phyloP scores from a whole-genome alignment of 2,888 invertebrate species.

The Pterobdella sp. region DNA sequence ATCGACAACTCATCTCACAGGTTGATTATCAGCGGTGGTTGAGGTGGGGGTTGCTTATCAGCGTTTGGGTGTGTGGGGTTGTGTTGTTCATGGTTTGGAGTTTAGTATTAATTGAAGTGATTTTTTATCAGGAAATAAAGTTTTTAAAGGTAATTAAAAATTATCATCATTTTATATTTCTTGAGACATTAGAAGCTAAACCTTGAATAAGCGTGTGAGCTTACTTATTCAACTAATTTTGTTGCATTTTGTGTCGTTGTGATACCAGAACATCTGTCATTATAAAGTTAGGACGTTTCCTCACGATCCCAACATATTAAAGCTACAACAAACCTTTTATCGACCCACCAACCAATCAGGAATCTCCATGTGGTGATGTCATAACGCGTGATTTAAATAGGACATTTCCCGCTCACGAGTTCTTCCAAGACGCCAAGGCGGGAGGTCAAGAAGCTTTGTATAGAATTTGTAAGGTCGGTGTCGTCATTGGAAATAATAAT shows the following conservation, averaged over 20 bases:
- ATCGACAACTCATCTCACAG: conserved; percentile 82
- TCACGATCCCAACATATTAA: neutral
- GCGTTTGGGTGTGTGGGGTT: neutral
- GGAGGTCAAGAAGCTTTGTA: conserved; percentile 90
- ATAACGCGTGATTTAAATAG: conserved; percentile 92
- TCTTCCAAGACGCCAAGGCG: conserved; percentile 89
- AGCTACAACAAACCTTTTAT: neutral
- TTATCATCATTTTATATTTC: too few species aligned
- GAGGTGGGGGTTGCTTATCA: neutral
- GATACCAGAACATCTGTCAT: too few species aligned
- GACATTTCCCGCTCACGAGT: conserved; percentile 97
- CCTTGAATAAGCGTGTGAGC: too few species aligned
- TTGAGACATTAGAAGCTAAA: too few species aligned
- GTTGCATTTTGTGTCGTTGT: too few species aligned
- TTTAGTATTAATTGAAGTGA: neutral
- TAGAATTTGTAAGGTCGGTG: conserved; percentile 69
- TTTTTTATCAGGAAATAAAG: too few species aligned
- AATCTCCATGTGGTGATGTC: conserved; percentile 85
- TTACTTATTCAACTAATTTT: too few species aligned
- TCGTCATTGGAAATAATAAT: too few species aligned
- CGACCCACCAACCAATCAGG: conserved; percentile 57
- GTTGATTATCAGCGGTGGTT: too few species aligned
- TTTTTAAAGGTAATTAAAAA: too few species aligned
- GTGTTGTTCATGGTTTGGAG: neutral
- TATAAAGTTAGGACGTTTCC: too few species aligned